Base-by-base conservation (phyloP, 2,113 vertebrate genomes). In the Andinoacara biseriatus region DNA sequence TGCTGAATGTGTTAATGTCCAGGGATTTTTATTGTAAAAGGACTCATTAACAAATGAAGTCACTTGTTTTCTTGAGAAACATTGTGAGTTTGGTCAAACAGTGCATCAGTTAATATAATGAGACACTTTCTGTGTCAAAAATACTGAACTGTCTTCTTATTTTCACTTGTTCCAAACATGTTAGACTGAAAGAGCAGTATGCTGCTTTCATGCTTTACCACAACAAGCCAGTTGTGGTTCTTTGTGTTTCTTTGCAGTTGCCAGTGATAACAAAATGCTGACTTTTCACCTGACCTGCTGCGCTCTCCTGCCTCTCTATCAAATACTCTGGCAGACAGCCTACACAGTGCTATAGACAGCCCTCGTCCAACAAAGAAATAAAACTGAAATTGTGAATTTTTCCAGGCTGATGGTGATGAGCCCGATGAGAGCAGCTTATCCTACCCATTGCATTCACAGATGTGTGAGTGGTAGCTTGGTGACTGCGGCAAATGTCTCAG, bases 271-370 rank as follows among this genome's bases (percentile, higher is more conserved):
- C 58, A 65, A 15, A 58, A 59, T 17, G 24, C 29, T 52, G 49
- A 83, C 81, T 72, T 57, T 80, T 89, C 62, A 74, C 83, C 72
- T 80, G 72, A 62, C 49, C 76, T 24, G 65, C 43, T 20, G 5
- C 0, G 0, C 40, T 59, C 40, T 49, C 49, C 58, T 74, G n/a
- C 80, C 77, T 83, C 74, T 74, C 17, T 49, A 78, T 87, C 40
- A 84, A 75, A 63, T 58, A 24, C 63, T 82, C 49, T 52, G 65
- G 20, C 67, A 75, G 58, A 49, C 33, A 74, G 29, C 63, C 62
- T 46, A 22, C 63, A 59, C 80, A 57, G 38, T 54, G 31, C 2
- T 38, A 58, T 33, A 38, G 65, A 80, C 67, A 76, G 67, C n/a
- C 58, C 54, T 7, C 13, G 54, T 18, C 15, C n/a, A 75, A n/a